Evolutionary conservation across 2,888 invertebrate species (phyloP), one percentile per base, ranked within the genome.

Genomic region (Pelosia muscerda): DNA sequence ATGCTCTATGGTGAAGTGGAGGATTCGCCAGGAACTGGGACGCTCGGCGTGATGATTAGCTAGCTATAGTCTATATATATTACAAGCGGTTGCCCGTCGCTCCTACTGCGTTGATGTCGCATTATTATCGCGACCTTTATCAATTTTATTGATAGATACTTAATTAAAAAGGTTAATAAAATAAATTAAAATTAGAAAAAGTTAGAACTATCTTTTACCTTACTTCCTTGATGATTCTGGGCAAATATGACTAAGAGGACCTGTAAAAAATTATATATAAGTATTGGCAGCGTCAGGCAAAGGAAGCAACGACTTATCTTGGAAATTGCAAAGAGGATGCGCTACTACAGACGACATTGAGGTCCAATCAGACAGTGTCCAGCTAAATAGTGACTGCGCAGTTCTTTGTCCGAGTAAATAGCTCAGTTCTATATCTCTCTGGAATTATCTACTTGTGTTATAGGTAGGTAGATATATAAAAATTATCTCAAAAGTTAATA

Each of bases 301-400:
- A 93, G 94, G 94, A 94, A 92, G 90, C 83, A 77, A 83, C 86
- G 89, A 91, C 87, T 93, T 92, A 91, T 90, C 90, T 92, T 86
- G 86, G 90, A 91, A 87, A 91, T 91, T 91, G 92, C 90, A 89
- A 88, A 86, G 88, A 92, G 92, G 92, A 93, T 92, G 92, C 87
- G 86, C 86, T 76, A 79, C 84, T 84, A 85, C 88, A 86, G 84
- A 86, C 88, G 94, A 88, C 94, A 94, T 94, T 94, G 94, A 94
- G 90, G 88, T 83, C 83, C 93, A 94, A 94, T 94, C 92, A 91
- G 83, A 85, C 82, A 74, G 81, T 82, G 68, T 79, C 68, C 80
- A 70, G 78, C 62, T 82, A 85, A 87, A 85, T 81, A 84, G 74
- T 77, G 78, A 84, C 81, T 81, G 84, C 84, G 84, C 84, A 84